Base-by-base conservation (phyloP, 2,797 vertebrate genomes). In the Pseudocheirus occidentalis region DNA sequence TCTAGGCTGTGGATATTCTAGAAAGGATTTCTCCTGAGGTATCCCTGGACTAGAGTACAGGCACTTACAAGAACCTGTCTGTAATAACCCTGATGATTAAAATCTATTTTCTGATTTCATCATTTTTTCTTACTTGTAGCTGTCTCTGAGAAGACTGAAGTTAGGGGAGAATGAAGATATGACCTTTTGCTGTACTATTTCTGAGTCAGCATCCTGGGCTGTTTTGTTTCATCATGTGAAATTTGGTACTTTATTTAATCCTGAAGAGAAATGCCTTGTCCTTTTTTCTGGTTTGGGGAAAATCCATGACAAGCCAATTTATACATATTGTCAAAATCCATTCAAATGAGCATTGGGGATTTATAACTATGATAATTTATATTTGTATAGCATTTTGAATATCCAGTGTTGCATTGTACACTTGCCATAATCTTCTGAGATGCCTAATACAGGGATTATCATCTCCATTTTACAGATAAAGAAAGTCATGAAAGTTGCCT, bases 161-260 rank as follows among this genome's bases (percentile, higher is more conserved):
- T 24, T 91, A 87, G 31, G 53, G 73, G 58, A 66, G 1, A 34
- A 66, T n/a, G 54, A 40, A 55, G 34, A 34, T 4, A 55, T 2
- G 0, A n/a, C 24, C 91, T 24, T 92, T 56, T 62, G 87, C 92
- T 24, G 90, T 18, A 50, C 31, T 21, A n/a, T 31, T 11, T 31
- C 27, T 58, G n/a, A 93, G 93, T 55, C 31, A 34, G 90, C 34
- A 31, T 55, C 56, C 57, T 57, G 52, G 13, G 0, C 4, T 10
- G 55, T 14, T 13, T 81, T 87, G 40, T 27, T 87, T 87, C 40
- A 24, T 46, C 40, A 11, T 9, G 40, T 87, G 40, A 46, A 46
- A 87, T 87, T 27, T 94, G 91, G 92, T 73, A n/a, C 31, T 24
- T 28, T 94, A 93, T 92, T 58, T 95, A 96, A 92, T 92, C 73